Percentiles rank a stretch among this genome's conserved stretches.
These are phyloP conservation scores for Motacilla alba DNA, from an alignment of 2,113 vertebrate species.

Conservation along the genomic window DNA sequence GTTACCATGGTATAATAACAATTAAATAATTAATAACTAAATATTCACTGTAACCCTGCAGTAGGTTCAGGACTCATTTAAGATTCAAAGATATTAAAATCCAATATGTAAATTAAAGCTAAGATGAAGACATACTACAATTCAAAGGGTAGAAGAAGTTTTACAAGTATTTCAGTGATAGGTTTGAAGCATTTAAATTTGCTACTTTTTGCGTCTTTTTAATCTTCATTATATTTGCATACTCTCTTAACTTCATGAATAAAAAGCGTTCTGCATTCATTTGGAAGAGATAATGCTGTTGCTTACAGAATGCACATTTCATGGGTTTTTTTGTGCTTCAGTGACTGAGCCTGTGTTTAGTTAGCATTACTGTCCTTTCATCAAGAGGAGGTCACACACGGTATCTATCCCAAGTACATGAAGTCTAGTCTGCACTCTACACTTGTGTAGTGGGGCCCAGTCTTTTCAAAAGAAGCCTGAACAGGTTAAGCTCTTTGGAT, in stretches of 20 bases:
- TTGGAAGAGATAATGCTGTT: neutral
- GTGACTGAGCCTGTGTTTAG: neutral
- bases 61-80: neutral
- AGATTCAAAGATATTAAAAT: neutral
- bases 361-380: neutral
- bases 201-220: neutral
- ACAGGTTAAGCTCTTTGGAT: neutral
- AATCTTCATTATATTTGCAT: neutral
- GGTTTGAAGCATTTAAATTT: neutral
- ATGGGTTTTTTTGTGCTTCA: neutral
- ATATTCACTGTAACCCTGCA: neutral
- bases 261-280: neutral
- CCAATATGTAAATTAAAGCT: neutral
- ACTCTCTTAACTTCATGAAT: neutral
- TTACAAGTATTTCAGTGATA: neutral
- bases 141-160: neutral
- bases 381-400: neutral
- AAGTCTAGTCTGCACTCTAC: neutral
- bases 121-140: neutral
- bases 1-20: neutral
- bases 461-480: neutral
- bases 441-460: rapidly evolving
- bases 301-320: neutral
- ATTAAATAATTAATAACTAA: neutral
- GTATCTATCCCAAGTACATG: neutral